phyloP scores from a whole-genome alignment of 1,140 invertebrate genomes.

The Pachypeltis micranthus region DNA sequence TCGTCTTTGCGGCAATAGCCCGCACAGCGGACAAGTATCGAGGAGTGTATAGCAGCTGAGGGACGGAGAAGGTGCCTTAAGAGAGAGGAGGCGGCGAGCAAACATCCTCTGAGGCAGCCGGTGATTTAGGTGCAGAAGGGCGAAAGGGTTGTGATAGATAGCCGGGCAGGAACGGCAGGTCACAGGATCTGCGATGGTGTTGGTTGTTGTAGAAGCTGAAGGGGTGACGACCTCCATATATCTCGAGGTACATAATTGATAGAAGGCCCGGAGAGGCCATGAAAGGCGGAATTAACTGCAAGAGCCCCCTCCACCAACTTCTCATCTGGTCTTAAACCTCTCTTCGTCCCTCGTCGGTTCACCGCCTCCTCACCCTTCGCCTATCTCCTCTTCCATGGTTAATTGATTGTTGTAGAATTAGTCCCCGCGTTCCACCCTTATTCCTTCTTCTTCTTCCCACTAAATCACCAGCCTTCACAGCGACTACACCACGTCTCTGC shows the following conservation, averaged over 20 bases:
- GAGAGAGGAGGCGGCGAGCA: too few relatives aligned
- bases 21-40: too few relatives aligned
- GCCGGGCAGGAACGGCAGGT: not conserved
- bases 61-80: too few relatives aligned
- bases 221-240: constrained; percentile 16
- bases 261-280: constrained; percentile 13
- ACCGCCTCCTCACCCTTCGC: not conserved
- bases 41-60: too few relatives aligned
- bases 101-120: too few relatives aligned
- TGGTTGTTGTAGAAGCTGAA: not conserved
- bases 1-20: too few relatives aligned
- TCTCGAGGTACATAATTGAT: constrained; percentile 15
- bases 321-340: not conserved
- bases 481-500: constrained; percentile 9
- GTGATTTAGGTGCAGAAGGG: constrained; percentile 6
- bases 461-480: constrained; percentile 16
- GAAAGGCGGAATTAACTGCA: constrained; percentile 17
- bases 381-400: constrained; percentile 11
- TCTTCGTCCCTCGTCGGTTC: not conserved
- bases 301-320: not conserved
- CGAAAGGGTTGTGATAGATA: constrained; percentile 13
- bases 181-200: too few relatives aligned
- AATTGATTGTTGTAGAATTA: constrained; percentile 17
- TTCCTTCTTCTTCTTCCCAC: constrained; percentile 11
- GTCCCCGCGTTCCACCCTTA: not conserved